A percentile compares a stretch with the other conserved stretches of the same genome.
phyloP scores from a whole-genome alignment of 2,888 invertebrate species.

The Cephus rjabovi region DNA sequence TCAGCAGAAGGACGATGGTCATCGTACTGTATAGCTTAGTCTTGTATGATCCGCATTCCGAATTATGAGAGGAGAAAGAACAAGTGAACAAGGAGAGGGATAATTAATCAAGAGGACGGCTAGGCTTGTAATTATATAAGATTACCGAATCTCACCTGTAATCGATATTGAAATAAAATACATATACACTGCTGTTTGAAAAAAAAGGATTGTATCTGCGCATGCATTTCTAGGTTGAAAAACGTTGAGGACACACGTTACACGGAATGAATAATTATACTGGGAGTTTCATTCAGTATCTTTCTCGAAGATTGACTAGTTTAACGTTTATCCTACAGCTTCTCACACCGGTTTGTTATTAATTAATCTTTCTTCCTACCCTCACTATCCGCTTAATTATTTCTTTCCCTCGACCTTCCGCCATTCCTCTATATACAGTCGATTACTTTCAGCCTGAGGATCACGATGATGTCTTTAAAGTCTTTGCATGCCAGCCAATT shows the following conservation, averaged over 20 bases:
- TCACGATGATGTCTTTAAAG: constrained; percentile 13
- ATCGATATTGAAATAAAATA: constrained; percentile 35
- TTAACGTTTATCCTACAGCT: background rate
- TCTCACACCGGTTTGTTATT: background rate
- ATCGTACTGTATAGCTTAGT: background rate
- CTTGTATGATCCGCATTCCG: background rate
- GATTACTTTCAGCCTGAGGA: background rate
- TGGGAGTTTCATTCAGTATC: background rate
- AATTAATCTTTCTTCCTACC: background rate
- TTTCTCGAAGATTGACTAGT: constrained; percentile 17
- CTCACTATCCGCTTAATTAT: background rate
- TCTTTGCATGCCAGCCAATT: constrained; percentile 21
- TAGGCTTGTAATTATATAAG: background rate
- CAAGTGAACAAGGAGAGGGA: background rate
- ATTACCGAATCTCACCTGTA: constrained; percentile 22
- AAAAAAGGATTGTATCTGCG: background rate
- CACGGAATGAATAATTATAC: background rate
- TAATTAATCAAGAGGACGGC: background rate
- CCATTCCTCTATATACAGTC: background rate
- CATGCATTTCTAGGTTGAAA: background rate
- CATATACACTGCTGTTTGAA: constrained; percentile 39
- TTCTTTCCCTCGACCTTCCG: background rate
- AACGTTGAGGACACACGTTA: background rate
- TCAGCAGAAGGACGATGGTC: background rate
- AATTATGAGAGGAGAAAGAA: background rate